Percentiles rank a stretch among this genome's conserved stretches.
phyloP scores from a whole-genome alignment of 2,888 invertebrate genomes.

The Deladenus siricidicola region DNA sequence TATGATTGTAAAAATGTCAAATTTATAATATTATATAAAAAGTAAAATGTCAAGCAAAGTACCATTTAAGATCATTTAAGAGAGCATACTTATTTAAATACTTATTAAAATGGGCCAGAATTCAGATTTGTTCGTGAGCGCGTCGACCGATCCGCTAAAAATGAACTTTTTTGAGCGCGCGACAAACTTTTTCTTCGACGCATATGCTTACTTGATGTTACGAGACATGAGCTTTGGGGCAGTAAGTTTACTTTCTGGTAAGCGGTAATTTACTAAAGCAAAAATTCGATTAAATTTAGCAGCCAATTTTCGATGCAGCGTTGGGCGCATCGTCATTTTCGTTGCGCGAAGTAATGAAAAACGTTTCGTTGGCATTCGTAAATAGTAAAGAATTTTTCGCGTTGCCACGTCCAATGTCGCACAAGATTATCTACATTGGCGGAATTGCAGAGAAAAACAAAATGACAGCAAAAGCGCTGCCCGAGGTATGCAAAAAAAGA shows the following conservation, averaged over 20 bases:
- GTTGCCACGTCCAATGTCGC: slow-evolving; percentile 9
- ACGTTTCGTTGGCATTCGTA: slow-evolving; percentile 10
- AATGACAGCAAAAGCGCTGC: not conserved
- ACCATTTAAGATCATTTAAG: too few species aligned
- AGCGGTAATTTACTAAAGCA: not conserved
- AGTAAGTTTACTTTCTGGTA: too few species aligned
- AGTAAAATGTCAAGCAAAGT: too few species aligned
- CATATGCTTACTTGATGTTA: not conserved
- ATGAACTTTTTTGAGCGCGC: not conserved
- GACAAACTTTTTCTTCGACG: not conserved
- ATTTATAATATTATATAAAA: too few species aligned
- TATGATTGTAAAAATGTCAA: too few species aligned
- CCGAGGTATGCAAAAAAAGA: not conserved
- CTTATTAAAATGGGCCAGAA: too few species aligned
- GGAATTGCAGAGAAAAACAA: slow-evolving; percentile 11
- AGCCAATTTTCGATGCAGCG: not conserved
- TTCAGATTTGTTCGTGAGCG: not conserved
- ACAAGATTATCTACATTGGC: slow-evolving; percentile 18
- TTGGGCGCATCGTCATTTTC: slow-evolving; percentile 14
- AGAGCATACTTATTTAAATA: too few species aligned
- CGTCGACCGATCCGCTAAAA: not conserved
- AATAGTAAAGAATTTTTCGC: slow-evolving; percentile 11
- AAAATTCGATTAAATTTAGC: slow-evolving; percentile 1
- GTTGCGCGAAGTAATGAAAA: slow-evolving; percentile 7
- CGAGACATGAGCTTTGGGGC: not conserved